Evolutionary conservation across 2,113 vertebrate species (phyloP), one percentile per base, ranked within the genome.

Genomic region (Saiga tatarica): DNA sequence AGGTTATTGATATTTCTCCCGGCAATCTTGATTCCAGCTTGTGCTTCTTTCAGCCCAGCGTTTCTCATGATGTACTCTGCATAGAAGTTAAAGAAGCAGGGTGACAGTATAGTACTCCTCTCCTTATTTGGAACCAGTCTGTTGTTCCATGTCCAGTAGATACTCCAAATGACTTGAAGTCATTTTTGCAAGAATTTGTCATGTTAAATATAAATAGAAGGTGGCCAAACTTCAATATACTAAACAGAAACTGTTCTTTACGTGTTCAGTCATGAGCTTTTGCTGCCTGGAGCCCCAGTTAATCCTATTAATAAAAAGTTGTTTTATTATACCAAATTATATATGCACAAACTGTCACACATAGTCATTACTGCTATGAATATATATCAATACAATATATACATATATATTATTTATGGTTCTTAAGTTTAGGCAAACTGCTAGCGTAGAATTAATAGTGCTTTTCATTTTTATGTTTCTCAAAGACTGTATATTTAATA

Each of bases 371-470:
- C 36, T 94, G 16, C 39, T 53, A 6, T 94, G 82, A 97, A 42
- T 91, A 91, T 45, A 52, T 92, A 78, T 89, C 26, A 17, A 64
- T 92, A 30, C 15, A 83, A 53, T 88, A 64, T 76, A 53, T 36
- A 74, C 3, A 9, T 57, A 55, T 23, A 5, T 52, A 28, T 92
- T 89, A 87, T 71, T 96, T 91, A 81, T 47, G 83, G 52, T 81
- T 96, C 89, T 89, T 90, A 95, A 93, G 60, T 87, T 89, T 97
- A 76, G 33, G 50, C 12, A 67, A 33, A 89, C 39, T 87, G 62
- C 78, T 97, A 87, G 21, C 78, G 84, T 47, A 92, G 59, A 95
- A 97, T 62, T 95, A 90, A 95, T 36, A 92, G 79, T 92, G 88
- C 82, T 90, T 93, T 95, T 64, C 9, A 7, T 42, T 97, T 91